Base-by-base conservation (phyloP, 2,888 invertebrate species). In the Plusia festucae region DNA sequence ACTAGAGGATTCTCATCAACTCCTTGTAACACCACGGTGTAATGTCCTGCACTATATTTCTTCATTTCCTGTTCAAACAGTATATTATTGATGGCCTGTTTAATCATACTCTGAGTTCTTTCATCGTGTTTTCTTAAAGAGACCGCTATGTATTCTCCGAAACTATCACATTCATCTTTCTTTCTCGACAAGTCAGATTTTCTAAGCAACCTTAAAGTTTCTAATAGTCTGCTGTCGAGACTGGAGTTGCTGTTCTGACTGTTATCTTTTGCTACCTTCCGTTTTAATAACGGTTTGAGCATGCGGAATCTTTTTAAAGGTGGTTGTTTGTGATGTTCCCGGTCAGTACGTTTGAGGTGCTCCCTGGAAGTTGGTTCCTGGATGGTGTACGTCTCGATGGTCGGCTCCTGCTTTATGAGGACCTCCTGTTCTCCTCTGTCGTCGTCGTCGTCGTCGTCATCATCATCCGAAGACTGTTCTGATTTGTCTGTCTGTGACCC, bases 1-100 rank as follows among this genome's bases (percentile, higher is more conserved):
- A 88, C 85, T 2, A 93, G 72, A 0, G 93, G 93, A 52, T 93
- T 93, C 58, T 91, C 91, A 18, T 92, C 91, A 2, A 84, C 76
- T 0, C 82, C 86, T 1, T 88, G 61, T 6, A 90, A 69, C 0
- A 90, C 84, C 0, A 91, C 87, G 0, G 88, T 83, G 34, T 90
- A 91, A 63, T 90, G 89, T 1, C 83, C 82, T 2, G 78, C 65
- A 52, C 70, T 82, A 57, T 92, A 95, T 60, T 91, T 93, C 76
- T 93, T 93, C 94, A 94, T 94, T 71, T 94, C 94, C 58, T 93
- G 93, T 64, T 94, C 94, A 71, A 93, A 94, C 15, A 94, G 66
- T 51, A 94, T 93, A 63, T 94, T 94, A 58, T 94, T 94, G 2
- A 95, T 94, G 0, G 94, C 94, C 67, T 94, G 94, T 60, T 95